phyloP scores from a whole-genome alignment of 2,888 invertebrate species.

The Branchipolynoe longqiensis region DNA sequence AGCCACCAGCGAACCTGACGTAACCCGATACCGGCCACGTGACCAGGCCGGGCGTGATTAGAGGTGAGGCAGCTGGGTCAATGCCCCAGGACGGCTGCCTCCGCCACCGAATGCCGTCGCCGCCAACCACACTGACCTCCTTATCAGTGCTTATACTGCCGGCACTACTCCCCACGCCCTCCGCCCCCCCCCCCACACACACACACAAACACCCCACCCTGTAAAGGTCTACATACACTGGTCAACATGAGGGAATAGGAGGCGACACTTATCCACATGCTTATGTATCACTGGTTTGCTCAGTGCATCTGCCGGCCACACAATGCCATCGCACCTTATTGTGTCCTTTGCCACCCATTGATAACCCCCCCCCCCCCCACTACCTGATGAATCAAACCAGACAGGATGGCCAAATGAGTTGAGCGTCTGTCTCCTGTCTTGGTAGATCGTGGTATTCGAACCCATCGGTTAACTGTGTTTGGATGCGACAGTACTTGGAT shows the following conservation, averaged over 20 bases:
- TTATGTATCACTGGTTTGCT: too few relatives aligned
- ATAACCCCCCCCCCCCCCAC: neutral
- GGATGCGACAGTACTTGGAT: too few relatives aligned
- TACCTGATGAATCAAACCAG: too few relatives aligned
- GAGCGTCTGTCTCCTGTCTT: too few relatives aligned
- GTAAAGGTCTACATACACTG: too few relatives aligned
- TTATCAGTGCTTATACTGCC: neutral
- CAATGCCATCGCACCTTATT: conserved; percentile 2
- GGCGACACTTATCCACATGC: neutral
- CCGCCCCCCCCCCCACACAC: conserved; percentile 5
- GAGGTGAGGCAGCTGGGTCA: neutral
- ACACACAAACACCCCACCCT: neutral
- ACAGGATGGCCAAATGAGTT: too few relatives aligned
- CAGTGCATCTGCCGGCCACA: too few relatives aligned
- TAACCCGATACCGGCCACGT: conserved; percentile 25
- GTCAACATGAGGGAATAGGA: conserved; percentile 27
- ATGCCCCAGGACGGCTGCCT: neutral
- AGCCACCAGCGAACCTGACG: neutral
- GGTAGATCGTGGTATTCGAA: too few relatives aligned
- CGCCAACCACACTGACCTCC: neutral
- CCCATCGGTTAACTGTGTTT: too few relatives aligned
- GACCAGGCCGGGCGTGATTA: conserved; percentile 31
- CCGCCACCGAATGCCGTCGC: neutral
- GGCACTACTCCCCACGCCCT: neutral
- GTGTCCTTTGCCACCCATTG: neutral